Evolutionary conservation across 2,888 invertebrate genomes (phyloP).

Genomic region (Seladonia tumulorum): DNA sequence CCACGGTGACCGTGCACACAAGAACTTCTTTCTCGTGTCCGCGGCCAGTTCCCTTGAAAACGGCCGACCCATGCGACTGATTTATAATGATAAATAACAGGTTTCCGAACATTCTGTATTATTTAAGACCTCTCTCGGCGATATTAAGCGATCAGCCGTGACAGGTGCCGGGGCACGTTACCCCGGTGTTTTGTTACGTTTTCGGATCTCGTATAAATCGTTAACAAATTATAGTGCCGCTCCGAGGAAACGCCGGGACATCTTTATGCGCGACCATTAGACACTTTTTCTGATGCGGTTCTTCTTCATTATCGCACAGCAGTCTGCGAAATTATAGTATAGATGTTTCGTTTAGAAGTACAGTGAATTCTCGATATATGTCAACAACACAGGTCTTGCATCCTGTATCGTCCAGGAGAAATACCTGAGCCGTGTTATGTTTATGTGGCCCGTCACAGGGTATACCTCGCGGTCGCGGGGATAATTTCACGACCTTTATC

Average conservation of each 20-base stretch:
- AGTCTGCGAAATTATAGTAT: background rate
- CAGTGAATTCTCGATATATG: no score
- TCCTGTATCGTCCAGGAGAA: no score
- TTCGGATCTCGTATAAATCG: background rate
- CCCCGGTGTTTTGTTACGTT: constrained; percentile 8
- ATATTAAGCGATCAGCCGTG: constrained; percentile 25
- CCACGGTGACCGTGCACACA: constrained; percentile 46
- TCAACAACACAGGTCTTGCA: no score
- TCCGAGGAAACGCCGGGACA: background rate
- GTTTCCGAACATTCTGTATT: constrained; percentile 9
- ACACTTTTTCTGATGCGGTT: background rate
- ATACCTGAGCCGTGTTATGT: no score
- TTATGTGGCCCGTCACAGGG: no score
- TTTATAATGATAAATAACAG: constrained; percentile 51
- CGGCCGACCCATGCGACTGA: constrained; percentile 29
- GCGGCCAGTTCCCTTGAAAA: constrained; percentile 11
- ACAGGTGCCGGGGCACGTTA: constrained; percentile 3
- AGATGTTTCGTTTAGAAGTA: background rate
- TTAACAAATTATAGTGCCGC: background rate
- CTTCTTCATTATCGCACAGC: background rate
- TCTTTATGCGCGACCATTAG: background rate
- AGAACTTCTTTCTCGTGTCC: constrained; percentile 36
- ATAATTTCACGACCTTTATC: no score
- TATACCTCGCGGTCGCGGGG: no score
- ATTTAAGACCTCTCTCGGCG: background rate